phyloP scores from a whole-genome alignment of 2,888 invertebrate genomes.

The Macrophya alboannulata region DNA sequence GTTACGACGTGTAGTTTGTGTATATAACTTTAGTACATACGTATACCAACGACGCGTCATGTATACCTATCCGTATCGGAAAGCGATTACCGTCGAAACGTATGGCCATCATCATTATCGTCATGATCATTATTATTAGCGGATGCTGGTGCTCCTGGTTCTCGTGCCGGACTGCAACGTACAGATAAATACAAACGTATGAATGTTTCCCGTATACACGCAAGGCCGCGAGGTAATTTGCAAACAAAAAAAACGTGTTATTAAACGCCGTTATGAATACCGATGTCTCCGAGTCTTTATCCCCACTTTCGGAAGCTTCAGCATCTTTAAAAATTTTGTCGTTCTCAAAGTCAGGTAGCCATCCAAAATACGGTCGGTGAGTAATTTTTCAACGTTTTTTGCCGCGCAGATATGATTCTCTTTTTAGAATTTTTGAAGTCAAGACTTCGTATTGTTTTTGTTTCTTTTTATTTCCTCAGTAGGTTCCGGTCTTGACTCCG shows the following conservation, averaged over 20 bases:
- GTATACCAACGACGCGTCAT: neutral
- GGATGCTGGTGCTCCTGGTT: slow-evolving; percentile 1
- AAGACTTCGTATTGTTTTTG: no score
- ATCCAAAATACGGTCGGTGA: neutral
- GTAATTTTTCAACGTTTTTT: neutral
- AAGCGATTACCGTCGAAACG: slow-evolving; percentile 50
- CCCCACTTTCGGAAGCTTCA: neutral
- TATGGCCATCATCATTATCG: slow-evolving; percentile 54
- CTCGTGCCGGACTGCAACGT: neutral
- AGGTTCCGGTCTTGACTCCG: slow-evolving; percentile 17
- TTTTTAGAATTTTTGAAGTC: no score
- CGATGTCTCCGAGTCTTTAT: neutral
- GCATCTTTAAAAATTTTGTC: neutral
- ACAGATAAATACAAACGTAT: neutral
- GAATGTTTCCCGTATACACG: neutral
- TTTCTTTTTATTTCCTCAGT: neutral
- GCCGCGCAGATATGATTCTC: no score
- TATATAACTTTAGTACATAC: neutral
- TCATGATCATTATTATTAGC: slow-evolving; percentile 50
- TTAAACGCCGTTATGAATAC: slow-evolving; percentile 6
- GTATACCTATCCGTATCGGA: slow-evolving; percentile 45
- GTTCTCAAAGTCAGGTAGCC: neutral
- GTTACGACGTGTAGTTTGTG: neutral
- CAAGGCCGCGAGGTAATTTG: neutral
- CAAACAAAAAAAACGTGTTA: neutral